Conservation (phyloP, 2,888 invertebrate species). For the Dryocosmus kuriphilus region DNA sequence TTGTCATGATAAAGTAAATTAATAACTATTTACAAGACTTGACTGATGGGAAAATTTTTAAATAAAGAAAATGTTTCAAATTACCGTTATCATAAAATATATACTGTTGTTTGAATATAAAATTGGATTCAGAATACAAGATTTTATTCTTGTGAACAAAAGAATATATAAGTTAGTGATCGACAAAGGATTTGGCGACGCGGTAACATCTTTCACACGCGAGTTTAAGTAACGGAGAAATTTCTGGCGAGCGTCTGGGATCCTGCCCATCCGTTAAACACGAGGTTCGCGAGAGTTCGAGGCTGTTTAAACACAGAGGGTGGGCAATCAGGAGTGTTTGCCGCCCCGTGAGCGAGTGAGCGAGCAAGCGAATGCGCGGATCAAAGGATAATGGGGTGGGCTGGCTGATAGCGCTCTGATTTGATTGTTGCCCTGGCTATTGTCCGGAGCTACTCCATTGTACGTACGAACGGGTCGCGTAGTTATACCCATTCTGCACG, state of each 20-base stretch:
- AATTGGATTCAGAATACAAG: neutral
- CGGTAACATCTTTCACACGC: constrained; percentile 5
- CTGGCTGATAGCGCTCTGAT: constrained; percentile 74
- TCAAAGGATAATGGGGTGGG: constrained; percentile 70
- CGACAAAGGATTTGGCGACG: neutral
- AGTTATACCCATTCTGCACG: constrained; percentile 32
- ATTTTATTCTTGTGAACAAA: neutral
- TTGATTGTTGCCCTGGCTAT: constrained; percentile 77
- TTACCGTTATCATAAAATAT: too few species aligned
- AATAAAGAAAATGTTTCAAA: too few species aligned
- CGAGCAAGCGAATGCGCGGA: constrained; percentile 65
- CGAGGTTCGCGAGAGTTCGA: constrained; percentile 56
- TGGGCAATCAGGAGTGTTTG: constrained; percentile 77
- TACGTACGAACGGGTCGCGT: constrained; percentile 52
- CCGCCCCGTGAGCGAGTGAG: constrained; percentile 69
- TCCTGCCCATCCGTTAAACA: constrained; percentile 54
- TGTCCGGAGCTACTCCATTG: constrained; percentile 73
- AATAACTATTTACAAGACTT: too few species aligned
- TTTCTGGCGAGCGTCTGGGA: constrained; percentile 45
- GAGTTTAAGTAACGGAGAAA: constrained; percentile 32
- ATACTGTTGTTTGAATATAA: neutral
- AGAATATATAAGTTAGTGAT: constrained; percentile 3
- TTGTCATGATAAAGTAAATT: too few species aligned
- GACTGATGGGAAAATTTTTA: too few species aligned
- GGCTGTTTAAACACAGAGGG: constrained; percentile 65